Percentiles rank a stretch among this genome's conserved stretches.
phyloP scores from a whole-genome alignment of 2,888 invertebrate genomes.

The Napeogenes inachia region DNA sequence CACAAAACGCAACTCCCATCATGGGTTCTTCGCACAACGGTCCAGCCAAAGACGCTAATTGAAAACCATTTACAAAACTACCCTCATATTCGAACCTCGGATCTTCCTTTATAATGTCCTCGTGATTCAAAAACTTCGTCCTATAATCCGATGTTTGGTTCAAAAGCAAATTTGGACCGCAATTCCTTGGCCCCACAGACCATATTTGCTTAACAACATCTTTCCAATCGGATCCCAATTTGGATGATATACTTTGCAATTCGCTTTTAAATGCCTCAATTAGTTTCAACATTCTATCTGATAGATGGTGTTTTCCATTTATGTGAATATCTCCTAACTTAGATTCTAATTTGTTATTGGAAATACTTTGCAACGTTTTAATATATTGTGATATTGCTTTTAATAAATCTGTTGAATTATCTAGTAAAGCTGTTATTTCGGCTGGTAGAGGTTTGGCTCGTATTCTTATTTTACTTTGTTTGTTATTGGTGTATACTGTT shows the following conservation, averaged over 20 bases:
- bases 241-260: constrained; percentile 78
- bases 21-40: constrained; percentile 98
- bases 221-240: constrained; percentile 75
- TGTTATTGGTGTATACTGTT: constrained; percentile 82
- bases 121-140: constrained; percentile 61
- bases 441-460: constrained; percentile 87
- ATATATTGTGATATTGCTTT: constrained; percentile 78
- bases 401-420: constrained; percentile 83
- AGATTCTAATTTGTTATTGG: constrained; percentile 57
- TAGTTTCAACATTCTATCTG: constrained; percentile 64
- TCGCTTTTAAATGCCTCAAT: constrained; percentile 74
- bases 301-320: constrained; percentile 54
- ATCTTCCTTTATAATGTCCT: constrained; percentile 67
- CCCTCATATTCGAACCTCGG: constrained; percentile 82
- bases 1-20: constrained; percentile 94
- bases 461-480: constrained; percentile 83
- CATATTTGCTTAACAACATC: constrained; percentile 84
- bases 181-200: constrained; percentile 93
- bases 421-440: constrained; percentile 82
- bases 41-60: constrained; percentile 90
- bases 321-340: constrained; percentile 50
- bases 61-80: constrained; percentile 90
- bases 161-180: constrained; percentile 92
- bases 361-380: constrained; percentile 58
- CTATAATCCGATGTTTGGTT: constrained; percentile 85